Base-by-base conservation (phyloP, 2,797 vertebrate species). In the Poeciliopsis presidionis region DNA sequence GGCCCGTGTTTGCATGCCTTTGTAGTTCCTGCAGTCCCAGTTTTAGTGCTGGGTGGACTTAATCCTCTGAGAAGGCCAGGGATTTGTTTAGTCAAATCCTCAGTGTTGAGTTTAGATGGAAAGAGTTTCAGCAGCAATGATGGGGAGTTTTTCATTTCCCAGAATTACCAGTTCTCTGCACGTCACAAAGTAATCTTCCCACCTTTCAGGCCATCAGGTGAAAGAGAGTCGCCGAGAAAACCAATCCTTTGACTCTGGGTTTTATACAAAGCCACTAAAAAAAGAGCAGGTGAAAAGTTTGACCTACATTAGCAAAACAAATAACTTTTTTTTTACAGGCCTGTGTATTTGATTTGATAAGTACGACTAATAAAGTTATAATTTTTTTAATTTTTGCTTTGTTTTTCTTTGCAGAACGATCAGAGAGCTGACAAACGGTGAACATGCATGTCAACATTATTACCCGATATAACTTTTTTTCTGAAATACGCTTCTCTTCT, bases 261-360 rank as follows among this genome's bases (percentile, higher is more conserved):
- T 94, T 86, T 94, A 95, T 90, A 95, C 93, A 91, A 94, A 93
- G 85, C 92, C 95, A 1, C 77, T 92, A 33, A 95, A 92, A 94
- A 92, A 89, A 80, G 93, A 93, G 46, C 85, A 91, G 73, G 94
- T 95, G 6, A 46, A 46, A 74, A 4, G 18, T 7, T 49, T 28
- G 25, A 9, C 28, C 28, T 59, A 16, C 13, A 59, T 14, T 30
- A 59, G n/a, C 12, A 33, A 61, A 16, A 16, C 13, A 33, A 18
- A 61, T 18, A 0, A 61, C 30, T 20, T 3, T 20, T 3, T 20
- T 36, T 63, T 36, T 25, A 12, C 9, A 67, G 36, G 36, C 18
- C 11, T 20, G 7, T 39, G 5, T 39, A 65, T 39, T 39, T 22
- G 2, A 25, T 22, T 39, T 12, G 22, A 9, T 11, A 39, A 22